These are phyloP conservation scores for Ochlodes sylvanus DNA, from an alignment of 2,888 invertebrate species.

Conservation along the genomic window DNA sequence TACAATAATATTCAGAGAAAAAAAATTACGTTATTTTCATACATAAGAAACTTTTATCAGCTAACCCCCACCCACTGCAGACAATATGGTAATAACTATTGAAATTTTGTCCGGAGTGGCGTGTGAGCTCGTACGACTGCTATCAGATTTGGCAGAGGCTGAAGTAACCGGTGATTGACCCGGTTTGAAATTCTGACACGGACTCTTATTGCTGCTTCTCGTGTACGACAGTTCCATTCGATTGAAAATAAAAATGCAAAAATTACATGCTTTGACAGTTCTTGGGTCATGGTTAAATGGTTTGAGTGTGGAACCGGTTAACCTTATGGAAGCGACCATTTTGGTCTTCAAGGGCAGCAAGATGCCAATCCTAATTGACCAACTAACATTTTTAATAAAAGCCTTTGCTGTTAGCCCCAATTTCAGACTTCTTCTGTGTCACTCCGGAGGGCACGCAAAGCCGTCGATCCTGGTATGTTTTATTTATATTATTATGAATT, in stretches of 20 bases:
- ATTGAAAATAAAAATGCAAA: not conserved
- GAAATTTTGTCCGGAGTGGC: constrained; percentile 19
- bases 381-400: too few relatives aligned
- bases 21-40: constrained; percentile 29
- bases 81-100: constrained; percentile 28
- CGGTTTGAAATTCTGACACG: constrained; percentile 44
- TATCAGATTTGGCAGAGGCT: constrained; percentile 45
- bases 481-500: too few relatives aligned
- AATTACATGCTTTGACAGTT: too few relatives aligned
- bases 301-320: too few relatives aligned
- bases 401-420: too few relatives aligned
- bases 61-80: not conserved
- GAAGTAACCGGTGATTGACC: constrained; percentile 40
- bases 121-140: constrained; percentile 17
- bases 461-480: too few relatives aligned
- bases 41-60: constrained; percentile 1
- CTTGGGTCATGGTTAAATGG: too few relatives aligned
- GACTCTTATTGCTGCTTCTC: constrained; percentile 39
- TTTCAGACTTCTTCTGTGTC: too few relatives aligned
- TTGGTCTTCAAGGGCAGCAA: too few relatives aligned
- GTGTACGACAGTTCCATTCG: not conserved
- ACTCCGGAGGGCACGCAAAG: too few relatives aligned
- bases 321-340: too few relatives aligned
- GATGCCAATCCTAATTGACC: too few relatives aligned
- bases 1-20: constrained; percentile 10